phyloP scores from a whole-genome alignment of 1,140 invertebrate species.

The Rhynchophorus ferrugineus region DNA sequence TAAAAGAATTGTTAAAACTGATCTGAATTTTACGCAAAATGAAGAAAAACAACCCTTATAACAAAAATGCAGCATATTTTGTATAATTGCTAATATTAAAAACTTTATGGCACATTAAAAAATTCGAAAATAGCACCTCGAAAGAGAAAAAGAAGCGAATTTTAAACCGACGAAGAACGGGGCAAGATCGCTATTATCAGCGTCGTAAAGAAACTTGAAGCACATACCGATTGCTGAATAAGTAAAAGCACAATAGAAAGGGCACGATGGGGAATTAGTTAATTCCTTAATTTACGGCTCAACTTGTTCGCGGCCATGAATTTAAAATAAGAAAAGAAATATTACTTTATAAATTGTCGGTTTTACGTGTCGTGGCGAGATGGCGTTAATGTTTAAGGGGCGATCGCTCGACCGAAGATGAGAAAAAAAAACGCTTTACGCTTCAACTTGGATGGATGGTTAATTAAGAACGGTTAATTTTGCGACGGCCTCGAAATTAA shows the following conservation, averaged over 20 bases:
- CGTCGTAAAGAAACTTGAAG: background rate
- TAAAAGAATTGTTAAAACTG: too few species aligned
- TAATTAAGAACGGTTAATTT: background rate
- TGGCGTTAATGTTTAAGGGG: constrained; percentile 23
- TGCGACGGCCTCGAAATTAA: background rate
- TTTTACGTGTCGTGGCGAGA: constrained; percentile 21
- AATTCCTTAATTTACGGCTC: constrained; percentile 40
- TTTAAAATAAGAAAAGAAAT: constrained; percentile 33
- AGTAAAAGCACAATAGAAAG: constrained; percentile 37
- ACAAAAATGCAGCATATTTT: too few species aligned
- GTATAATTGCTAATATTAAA: too few species aligned
- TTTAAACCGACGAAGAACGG: too few species aligned
- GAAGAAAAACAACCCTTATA: too few species aligned
- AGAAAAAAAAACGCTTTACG: background rate
- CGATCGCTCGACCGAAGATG: background rate
- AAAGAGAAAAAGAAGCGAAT: background rate
- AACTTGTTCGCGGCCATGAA: constrained; percentile 37
- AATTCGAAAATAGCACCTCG: too few species aligned
- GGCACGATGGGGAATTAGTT: constrained; percentile 38
- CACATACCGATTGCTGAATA: constrained; percentile 27
- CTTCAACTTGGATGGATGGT: background rate
- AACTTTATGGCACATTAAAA: too few species aligned
- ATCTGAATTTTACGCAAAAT: too few species aligned
- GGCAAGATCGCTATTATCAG: background rate
- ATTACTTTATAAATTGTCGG: constrained; percentile 32